Base-by-base conservation (phyloP, 2,888 invertebrate species). In the Brachyptera putata region DNA sequence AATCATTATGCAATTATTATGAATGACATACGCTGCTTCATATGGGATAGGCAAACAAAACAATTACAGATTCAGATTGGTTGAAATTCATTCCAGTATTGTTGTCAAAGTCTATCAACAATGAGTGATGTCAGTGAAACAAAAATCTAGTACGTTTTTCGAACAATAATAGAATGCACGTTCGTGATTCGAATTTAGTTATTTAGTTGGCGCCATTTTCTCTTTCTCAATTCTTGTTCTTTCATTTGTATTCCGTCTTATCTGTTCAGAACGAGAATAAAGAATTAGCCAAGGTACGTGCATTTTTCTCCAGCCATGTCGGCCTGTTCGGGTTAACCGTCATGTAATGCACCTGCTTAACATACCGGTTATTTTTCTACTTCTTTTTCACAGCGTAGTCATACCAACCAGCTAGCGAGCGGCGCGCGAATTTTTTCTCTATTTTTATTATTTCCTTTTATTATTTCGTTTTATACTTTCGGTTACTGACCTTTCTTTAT, bases 401-500 rank as follows among this genome's bases (percentile, higher is more conserved):
- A n/a, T n/a, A n/a, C n/a, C n/a, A n/a, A n/a, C n/a, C n/a, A n/a
- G n/a, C n/a, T n/a, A n/a, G n/a, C n/a, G n/a, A 5, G 30, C 30
- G 30, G 7, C 5, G 30, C 30, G 30, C 11, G 5, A 30, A 7
- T 30, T 30, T 43, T 43, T 43, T 21, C 21, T 43, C 18, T 43
- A 18, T 18, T 43, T 43, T 43, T 43, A 43, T 43, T 43, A 16
- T 16, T 18, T 43, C 18, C 18, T 18, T 43, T 53, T 53, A 30
- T 30, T 53, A 34, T 53, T 34, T 30, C 34, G 53, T 53, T 53
- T 30, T 36, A 18, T 34, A 53, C 53, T 36, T 53, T 53, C 53
- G 53, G 53, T 53, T 53, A 53, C 53, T 53, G 53, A 53, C 53
- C 53, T 53, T 36, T 34, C 53, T 36, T 53, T 36, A 30, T 53